These are phyloP conservation scores for Megaleporinus macrocephalus DNA, from an alignment of 2,113 vertebrate species.

Conservation along the genomic window DNA sequence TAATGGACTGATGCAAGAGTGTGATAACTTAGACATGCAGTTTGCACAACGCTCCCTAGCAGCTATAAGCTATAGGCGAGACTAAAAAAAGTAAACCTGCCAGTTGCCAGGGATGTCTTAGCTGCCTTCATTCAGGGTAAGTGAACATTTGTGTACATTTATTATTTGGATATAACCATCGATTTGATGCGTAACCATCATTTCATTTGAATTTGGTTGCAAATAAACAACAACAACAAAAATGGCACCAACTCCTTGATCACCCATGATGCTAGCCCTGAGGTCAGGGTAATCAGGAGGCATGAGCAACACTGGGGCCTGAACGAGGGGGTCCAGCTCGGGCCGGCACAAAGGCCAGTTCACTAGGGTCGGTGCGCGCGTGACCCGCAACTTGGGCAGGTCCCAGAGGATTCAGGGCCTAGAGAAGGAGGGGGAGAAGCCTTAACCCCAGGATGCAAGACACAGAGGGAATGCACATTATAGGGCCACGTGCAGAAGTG, in stretches of 20 bases:
- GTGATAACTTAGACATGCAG: too few relatives aligned
- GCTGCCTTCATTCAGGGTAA: too few relatives aligned
- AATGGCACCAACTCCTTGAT: constrained; percentile 47
- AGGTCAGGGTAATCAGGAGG: constrained; percentile 78
- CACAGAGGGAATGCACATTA: constrained; percentile 65
- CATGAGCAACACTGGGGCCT: constrained; percentile 73
- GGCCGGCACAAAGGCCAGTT: constrained; percentile 74
- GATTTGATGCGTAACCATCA: too few relatives aligned
- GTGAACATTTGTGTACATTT: too few relatives aligned
- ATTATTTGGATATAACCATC: too few relatives aligned
- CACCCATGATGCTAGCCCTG: constrained; percentile 67
- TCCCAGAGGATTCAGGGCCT: constrained; percentile 64
- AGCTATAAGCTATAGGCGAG: too few relatives aligned
- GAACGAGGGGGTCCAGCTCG: constrained; percentile 67
- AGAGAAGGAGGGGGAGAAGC: constrained; percentile 63
- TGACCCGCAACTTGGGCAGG: constrained; percentile 71
- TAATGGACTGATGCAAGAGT: too few relatives aligned
- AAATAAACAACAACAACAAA: constrained; percentile 6
- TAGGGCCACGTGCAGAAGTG: constrained; percentile 73
- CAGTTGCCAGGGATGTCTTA: too few relatives aligned
- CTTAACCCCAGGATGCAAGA: constrained; percentile 49
- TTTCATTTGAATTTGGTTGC: too few relatives aligned
- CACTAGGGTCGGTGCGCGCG: constrained; percentile 72
- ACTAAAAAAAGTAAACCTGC: too few relatives aligned
- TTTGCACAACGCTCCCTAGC: too few relatives aligned